Base-by-base conservation (phyloP, 2,888 invertebrate species). In the Listrodromus nycthemerus region DNA sequence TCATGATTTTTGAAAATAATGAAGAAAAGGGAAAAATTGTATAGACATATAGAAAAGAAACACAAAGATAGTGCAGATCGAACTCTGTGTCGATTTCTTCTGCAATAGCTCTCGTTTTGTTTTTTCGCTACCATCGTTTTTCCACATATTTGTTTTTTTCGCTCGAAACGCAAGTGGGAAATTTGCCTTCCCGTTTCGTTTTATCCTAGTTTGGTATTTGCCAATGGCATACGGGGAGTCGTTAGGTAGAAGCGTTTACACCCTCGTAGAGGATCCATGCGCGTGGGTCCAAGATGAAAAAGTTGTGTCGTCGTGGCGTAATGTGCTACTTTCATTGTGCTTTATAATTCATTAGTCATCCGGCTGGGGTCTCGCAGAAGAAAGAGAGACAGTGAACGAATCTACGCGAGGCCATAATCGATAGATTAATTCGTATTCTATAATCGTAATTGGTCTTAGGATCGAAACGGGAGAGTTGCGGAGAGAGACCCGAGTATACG, bases 231-330 rank as follows among this genome's bases (percentile, higher is more conserved):
- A 61, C 27, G 24, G 30, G 58, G 58, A 30, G 58, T n/a, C n/a
- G 58, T 4, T 24, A 30, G 27, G 58, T 61, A 61, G 30, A 61
- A 61, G n/a, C 58, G 30, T 74, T 75, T 73, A 37, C 48, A 71
- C 78, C 61, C 30, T 63, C 76, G 67, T 76, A 61, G 16, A 61
- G n/a, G 76, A 83, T 83, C 61, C 88, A 89, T 91, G 90, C 91
- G 92, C 91, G 93, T 93, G 93, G 93, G 93, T 93, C 93, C 93
- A 92, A 92, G 91, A 89, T 75, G 74, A 84, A 75, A 81, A 87
- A 90, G 89, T 89, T 92, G 93, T 92, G 93, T 93, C 89, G 93
- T 93, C 89, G 90, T 87, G 90, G 86, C 90, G 90, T 41, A 41
- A 41, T 41, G 16, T 91, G 88, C 88, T 70, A 88, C 90, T 88